phyloP scores from a whole-genome alignment of 2,797 vertebrate genomes.

The Agapornis canus region DNA sequence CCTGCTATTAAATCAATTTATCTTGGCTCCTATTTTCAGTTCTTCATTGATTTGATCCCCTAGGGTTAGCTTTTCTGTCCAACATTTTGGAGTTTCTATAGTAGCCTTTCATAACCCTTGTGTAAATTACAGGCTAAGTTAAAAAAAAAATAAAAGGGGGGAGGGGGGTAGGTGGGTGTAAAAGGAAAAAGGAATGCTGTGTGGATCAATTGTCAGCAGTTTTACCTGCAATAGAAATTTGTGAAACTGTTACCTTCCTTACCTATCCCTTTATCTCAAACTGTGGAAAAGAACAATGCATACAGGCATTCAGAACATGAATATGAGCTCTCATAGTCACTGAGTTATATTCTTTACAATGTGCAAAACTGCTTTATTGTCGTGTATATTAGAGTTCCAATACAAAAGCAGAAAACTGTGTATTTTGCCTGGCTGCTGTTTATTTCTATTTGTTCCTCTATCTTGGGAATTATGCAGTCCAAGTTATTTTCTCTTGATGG shows the following conservation, averaged over 20 bases:
- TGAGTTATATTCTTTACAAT: background rate
- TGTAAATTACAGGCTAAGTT: background rate
- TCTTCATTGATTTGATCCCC: background rate
- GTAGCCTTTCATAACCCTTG: background rate
- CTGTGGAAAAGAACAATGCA: background rate
- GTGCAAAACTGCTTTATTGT: background rate
- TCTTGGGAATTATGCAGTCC: background rate
- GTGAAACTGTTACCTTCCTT: background rate
- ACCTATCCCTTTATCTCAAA: background rate
- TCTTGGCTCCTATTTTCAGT: background rate
- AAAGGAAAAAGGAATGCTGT: rapidly evolving
- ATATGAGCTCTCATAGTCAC: background rate
- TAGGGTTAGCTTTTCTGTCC: background rate
- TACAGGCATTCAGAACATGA: background rate
- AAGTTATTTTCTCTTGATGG: background rate
- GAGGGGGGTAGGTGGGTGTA: rapidly evolving
- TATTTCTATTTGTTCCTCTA: background rate
- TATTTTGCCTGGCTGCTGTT: background rate
- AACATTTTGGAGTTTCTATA: background rate
- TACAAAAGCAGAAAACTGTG: background rate
- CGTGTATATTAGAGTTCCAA: background rate
- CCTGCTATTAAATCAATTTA: background rate
- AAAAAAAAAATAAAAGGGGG: no score
- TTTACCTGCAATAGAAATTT: background rate
- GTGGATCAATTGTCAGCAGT: background rate